Conservation (phyloP, 2,113 vertebrate genomes). For the Gymnorhina tibicen region DNA sequence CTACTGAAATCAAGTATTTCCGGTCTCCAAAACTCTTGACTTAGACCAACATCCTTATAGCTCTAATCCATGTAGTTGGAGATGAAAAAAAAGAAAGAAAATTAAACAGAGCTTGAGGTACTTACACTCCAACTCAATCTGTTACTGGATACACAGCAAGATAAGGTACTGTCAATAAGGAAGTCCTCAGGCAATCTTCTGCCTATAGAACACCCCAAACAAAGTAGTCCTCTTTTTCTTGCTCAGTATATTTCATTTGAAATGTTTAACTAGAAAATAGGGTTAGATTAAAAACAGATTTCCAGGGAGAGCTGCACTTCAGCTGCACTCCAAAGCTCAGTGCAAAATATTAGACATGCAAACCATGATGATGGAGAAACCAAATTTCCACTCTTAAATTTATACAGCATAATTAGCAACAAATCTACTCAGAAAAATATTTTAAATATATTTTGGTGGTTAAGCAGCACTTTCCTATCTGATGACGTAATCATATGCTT, state of each 20-base stretch:
- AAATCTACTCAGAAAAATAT: constrained; percentile 6
- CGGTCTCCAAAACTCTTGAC: constrained; percentile 33
- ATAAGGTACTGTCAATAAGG: constrained; percentile 41
- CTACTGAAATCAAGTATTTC: constrained; percentile 58
- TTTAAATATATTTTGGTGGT: neutral
- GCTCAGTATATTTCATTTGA: neutral
- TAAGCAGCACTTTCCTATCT: neutral
- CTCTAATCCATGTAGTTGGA: neutral
- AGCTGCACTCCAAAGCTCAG: neutral
- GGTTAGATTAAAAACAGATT: constrained; percentile 12
- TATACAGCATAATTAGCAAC: neutral
- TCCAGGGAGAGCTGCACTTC: neutral
- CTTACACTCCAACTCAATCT: neutral
- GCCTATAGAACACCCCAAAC: neutral
- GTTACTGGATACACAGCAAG: neutral
- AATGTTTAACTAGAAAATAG: constrained; percentile 36
- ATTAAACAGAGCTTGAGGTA: constrained; percentile 20
- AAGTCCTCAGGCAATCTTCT: constrained; percentile 51
- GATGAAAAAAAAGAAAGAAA: neutral
- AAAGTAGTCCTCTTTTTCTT: neutral
- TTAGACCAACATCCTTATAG: constrained; percentile 45
- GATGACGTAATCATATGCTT: neutral
- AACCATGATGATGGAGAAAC: neutral
- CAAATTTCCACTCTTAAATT: neutral
- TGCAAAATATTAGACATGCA: neutral